phyloP scores from a whole-genome alignment of 2,888 invertebrate genomes.

The Cephus pulcher region DNA sequence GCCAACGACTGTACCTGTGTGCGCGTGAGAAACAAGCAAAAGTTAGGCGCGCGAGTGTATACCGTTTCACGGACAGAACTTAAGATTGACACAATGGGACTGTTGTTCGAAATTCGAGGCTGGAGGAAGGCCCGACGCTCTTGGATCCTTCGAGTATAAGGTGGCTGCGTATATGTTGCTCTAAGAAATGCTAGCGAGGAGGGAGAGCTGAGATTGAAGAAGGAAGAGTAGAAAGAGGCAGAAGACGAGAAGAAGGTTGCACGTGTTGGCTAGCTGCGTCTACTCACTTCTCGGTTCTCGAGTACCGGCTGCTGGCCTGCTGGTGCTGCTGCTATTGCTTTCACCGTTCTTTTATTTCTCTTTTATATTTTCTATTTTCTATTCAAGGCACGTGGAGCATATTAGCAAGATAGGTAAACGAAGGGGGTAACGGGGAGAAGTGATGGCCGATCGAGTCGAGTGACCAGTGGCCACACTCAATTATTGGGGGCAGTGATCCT shows the following conservation, averaged over 20 bases:
- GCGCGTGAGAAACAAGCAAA: not conserved
- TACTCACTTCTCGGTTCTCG: conserved; percentile 32
- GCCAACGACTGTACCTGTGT: not conserved
- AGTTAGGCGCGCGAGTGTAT: not conserved
- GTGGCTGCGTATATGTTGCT: conserved; percentile 2
- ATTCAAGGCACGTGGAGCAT: conserved; percentile 50
- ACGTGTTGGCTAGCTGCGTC: conserved; percentile 38
- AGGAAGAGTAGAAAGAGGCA: conserved; percentile 5
- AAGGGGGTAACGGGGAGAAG: conserved; percentile 31
- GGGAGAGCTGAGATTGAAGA: conserved; percentile 19
- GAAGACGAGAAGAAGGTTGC: conserved; percentile 31
- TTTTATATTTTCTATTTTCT: conserved; percentile 20
- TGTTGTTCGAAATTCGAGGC: conserved; percentile 40
- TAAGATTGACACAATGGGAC: conserved; percentile 38
- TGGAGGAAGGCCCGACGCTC: conserved; percentile 37
- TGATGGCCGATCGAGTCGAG: conserved; percentile 36
- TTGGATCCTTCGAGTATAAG: conserved; percentile 15
- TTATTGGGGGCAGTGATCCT: conserved; percentile 43
- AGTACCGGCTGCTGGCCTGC: not conserved
- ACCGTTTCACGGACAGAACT: not conserved
- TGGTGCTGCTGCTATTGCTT: not conserved
- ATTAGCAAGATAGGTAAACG: conserved; percentile 52
- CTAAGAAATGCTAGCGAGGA: conserved; percentile 21
- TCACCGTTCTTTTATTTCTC: not conserved
- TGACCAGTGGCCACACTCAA: conserved; percentile 51